These are phyloP conservation scores for Crenuchus spilurus DNA, from an alignment of 2,797 vertebrate species.

Conservation along the genomic window DNA sequence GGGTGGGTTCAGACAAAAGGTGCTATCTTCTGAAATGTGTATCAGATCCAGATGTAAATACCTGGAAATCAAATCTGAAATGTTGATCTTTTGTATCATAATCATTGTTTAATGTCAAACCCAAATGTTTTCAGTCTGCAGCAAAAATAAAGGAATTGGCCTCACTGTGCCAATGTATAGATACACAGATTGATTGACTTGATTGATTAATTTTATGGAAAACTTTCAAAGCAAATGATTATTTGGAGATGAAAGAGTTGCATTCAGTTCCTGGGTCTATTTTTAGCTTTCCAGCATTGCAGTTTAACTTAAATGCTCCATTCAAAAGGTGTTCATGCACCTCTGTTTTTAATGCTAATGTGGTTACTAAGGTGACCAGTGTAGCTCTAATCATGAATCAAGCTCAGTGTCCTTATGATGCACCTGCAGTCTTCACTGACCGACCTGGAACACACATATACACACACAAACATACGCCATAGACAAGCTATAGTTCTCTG, in stretches of 20 bases:
- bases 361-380: conserved; percentile 42
- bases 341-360: conserved; percentile 40
- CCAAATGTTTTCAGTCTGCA: no score
- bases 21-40: no score
- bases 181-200: no score
- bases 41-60: no score
- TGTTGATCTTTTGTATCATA: no score
- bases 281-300: not conserved
- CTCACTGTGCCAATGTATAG: no score
- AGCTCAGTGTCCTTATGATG: conserved; percentile 29
- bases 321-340: conserved; percentile 17
- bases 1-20: no score
- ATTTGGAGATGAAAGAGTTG: not conserved
- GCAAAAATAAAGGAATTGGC: no score
- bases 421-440: conserved; percentile 29
- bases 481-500: conserved; percentile 24
- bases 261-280: not conserved
- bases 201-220: no score
- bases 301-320: conserved; percentile 16
- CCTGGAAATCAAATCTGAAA: no score
- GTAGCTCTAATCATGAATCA: conserved; percentile 31
- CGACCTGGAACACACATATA: conserved; percentile 4
- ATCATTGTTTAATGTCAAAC: no score
- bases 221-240: not conserved
- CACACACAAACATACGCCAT: not conserved